A percentile compares a stretch with the other conserved stretches of the same genome.
phyloP scores from a whole-genome alignment of 2,797 vertebrate genomes.

The Sciaenops ocellatus region DNA sequence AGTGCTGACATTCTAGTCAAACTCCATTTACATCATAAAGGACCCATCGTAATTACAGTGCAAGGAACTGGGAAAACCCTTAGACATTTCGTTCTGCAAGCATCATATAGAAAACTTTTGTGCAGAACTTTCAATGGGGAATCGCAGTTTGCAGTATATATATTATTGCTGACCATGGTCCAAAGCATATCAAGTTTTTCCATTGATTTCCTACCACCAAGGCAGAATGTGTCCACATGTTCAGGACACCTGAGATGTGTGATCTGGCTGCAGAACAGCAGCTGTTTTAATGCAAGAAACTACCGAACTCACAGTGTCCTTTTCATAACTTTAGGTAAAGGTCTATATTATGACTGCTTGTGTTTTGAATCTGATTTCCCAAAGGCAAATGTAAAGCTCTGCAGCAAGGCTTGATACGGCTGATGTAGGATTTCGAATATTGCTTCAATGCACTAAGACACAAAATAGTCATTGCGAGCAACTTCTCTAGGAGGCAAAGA shows the following conservation, averaged over 20 bases:
- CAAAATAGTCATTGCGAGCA: neutral
- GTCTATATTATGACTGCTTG: neutral
- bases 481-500: neutral
- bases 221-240: neutral
- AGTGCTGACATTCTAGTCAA: slow-evolving; percentile 8
- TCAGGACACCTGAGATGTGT: slow-evolving; percentile 3
- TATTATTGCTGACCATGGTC: slow-evolving; percentile 1
- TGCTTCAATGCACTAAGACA: neutral
- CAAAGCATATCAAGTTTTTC: neutral
- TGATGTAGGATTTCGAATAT: neutral
- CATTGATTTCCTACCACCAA: neutral
- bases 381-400: neutral
- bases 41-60: slow-evolving; percentile 1
- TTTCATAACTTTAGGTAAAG: neutral
- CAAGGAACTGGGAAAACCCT: slow-evolving; percentile 8
- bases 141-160: neutral
- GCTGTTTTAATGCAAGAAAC: neutral
- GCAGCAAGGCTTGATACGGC: neutral
- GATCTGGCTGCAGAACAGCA: neutral
- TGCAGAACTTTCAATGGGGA: neutral
- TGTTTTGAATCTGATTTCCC: slow-evolving; percentile 12
- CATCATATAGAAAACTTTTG: neutral
- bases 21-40: slow-evolving; percentile 6
- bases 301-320: too few species aligned
- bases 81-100: slow-evolving; percentile 9